Base-by-base conservation (phyloP, 2,888 invertebrate species). In the Nephrotoma guestfalica region DNA sequence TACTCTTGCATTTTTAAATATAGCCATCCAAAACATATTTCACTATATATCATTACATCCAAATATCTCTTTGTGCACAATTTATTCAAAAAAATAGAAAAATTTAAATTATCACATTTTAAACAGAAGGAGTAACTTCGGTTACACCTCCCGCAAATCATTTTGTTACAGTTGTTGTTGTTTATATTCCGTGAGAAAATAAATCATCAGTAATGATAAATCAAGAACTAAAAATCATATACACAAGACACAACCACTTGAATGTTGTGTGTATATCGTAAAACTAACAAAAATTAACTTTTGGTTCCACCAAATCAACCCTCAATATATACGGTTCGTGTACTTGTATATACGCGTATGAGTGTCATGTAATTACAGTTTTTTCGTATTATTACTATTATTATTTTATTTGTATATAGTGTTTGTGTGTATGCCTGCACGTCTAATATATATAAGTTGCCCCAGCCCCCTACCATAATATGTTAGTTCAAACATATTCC, bases 331-430 rank as follows among this genome's bases (percentile, higher is more conserved):
- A 30, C 30, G 30, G 15, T 51, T 30, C 30, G 51, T 71, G 30
- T n/a, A 51, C 15, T n/a, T 71, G 71, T 9, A 30, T 9, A 30
- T 30, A 30, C 6, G 84, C 42, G 84, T 84, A 42, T 84, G 84
- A 84, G 84, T 84, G 84, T 84, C 84, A 84, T 84, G 84, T 84
- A 84, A 84, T 84, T 84, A 84, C 84, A 84, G 84, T 84, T 84
- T 84, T 30, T 30, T 30, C 84, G n/a, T 47, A 71, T 84, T 84
- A 84, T 84, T 41, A 41, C 41, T 42, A 41, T 84, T 84, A 41
- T 84, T 71, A 71, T 71, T 13, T 13, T 71, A 30, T 30, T 30
- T 30, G 3, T 30, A 30, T 30, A 30, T 71, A 30, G 71, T 71
- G 9, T 71, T 57, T 71, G 71, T 71, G 71, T 15, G 0, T 15